Conservation (phyloP, 2,797 vertebrate genomes). For the Pteronotus mesoamericanus region DNA sequence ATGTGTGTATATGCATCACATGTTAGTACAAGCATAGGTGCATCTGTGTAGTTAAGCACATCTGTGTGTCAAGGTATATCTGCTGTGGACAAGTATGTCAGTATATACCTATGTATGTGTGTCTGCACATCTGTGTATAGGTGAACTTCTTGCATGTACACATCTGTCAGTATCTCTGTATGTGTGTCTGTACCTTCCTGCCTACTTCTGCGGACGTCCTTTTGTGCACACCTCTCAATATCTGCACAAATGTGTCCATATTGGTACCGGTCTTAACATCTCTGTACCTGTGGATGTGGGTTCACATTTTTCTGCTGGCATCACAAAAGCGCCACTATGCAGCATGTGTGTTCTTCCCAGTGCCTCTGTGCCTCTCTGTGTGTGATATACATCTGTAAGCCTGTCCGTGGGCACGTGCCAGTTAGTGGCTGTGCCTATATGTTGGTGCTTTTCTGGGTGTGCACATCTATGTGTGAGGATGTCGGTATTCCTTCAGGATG, state of each 20-base stretch:
- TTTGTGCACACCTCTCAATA: not conserved
- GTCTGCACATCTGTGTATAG: not conserved
- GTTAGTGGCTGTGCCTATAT: not conserved
- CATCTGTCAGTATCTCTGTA: not conserved
- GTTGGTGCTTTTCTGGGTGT: not conserved
- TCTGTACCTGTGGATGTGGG: not conserved
- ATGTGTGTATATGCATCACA: not conserved
- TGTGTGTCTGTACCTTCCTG: not conserved
- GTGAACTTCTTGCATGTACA: not conserved
- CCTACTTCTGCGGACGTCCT: not conserved
- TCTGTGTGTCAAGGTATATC: not conserved
- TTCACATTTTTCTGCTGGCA: not conserved
- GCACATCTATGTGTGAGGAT: not conserved
- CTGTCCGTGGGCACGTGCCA: not conserved
- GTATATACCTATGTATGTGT: no score
- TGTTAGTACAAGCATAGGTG: not conserved
- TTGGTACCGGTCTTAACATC: not conserved
- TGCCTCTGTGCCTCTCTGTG: not conserved
- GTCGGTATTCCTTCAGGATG: not conserved
- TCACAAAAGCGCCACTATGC: not conserved
- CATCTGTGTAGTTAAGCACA: not conserved
- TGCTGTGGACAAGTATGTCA: not conserved
- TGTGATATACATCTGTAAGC: not conserved
- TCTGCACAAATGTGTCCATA: not conserved
- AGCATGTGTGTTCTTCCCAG: not conserved